These are phyloP conservation scores for Ditylenchus weischeri DNA, from an alignment of 2,888 invertebrate species.

Conservation along the genomic window DNA sequence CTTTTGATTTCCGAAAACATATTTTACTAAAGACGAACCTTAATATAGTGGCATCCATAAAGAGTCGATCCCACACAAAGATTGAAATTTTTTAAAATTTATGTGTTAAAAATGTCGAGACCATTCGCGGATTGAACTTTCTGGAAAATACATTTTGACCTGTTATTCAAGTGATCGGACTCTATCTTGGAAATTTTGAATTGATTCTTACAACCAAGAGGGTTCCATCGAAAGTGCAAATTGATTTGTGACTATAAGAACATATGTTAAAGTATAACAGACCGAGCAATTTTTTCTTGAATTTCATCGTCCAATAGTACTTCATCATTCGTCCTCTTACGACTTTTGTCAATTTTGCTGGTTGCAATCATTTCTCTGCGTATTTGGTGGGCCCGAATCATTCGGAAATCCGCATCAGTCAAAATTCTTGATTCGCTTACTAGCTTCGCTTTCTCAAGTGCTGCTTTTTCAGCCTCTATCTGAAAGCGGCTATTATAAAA, in stretches of 20 bases:
- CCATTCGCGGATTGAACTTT: no score
- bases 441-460: slow-evolving; percentile 58
- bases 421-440: slow-evolving; percentile 37
- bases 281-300: slow-evolving; percentile 46
- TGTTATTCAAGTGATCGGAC: neutral
- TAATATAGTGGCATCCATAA: neutral
- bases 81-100: no score
- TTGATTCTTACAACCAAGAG: neutral
- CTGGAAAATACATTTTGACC: neutral
- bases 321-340: slow-evolving; percentile 45
- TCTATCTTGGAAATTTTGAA: neutral
- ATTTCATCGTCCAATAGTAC: slow-evolving; percentile 46
- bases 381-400: slow-evolving; percentile 48
- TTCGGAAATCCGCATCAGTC: slow-evolving; percentile 52
- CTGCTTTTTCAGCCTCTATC: neutral
- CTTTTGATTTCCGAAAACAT: no score
- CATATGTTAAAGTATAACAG: neutral
- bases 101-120: no score
- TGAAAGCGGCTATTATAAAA: neutral
- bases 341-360: slow-evolving; percentile 48
- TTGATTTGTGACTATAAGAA: neutral
- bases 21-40: no score
- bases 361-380: slow-evolving; percentile 47
- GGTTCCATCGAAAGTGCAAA: neutral
- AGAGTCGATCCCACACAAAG: no score